Base-by-base conservation (phyloP, 2,888 invertebrate species). In the Phaedon cochleariae region DNA sequence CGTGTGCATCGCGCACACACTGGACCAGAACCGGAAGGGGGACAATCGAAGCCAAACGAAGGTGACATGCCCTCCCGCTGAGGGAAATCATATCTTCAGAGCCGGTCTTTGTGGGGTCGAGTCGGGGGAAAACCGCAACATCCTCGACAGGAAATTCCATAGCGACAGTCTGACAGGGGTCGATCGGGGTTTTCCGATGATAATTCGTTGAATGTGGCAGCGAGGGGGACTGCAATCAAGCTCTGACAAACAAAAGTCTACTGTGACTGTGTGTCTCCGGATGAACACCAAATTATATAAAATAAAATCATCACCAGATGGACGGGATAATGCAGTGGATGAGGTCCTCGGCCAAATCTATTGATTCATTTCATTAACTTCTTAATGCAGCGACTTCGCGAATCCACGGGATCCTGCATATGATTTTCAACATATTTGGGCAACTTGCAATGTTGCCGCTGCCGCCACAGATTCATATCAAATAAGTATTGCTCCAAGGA, bases 41-140 rank as follows among this genome's bases (percentile, higher is more conserved):
- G 77, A 81, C 80, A 81, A 81, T 80, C 77, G 80, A 79, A 80
- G 79, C 79, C 79, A 80, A 81, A 81, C 78, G 80, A 81, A 81
- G 80, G 79, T 80, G 81, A 81, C 80, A 77, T 78, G 71, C 78
- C 77, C 75, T 72, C 63, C 72, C 66, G 63, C 57, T 54, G 49
- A 46, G 65, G 70, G 67, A 71, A 72, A 73, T 74, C 67, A 72
- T 64, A 68, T 68, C 67, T 41, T n/a, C 10, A n/a, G 41, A 70
- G 68, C 69, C 67, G 62, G 64, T 69, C 65, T 66, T 69, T 57
- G 67, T 65, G 72, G 66, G 69, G 61, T 65, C 62, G 67, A 68
- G 61, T 64, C 65, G 53, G 65, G 62, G 64, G 63, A 67, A n/a
- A 70, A 73, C 73, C 75, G 59, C 74, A 73, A 73, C 65, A 65